Evolutionary conservation across 2,888 invertebrate species (phyloP), one percentile per base, ranked within the genome.

Genomic region (Anoplius nigerrimus): DNA sequence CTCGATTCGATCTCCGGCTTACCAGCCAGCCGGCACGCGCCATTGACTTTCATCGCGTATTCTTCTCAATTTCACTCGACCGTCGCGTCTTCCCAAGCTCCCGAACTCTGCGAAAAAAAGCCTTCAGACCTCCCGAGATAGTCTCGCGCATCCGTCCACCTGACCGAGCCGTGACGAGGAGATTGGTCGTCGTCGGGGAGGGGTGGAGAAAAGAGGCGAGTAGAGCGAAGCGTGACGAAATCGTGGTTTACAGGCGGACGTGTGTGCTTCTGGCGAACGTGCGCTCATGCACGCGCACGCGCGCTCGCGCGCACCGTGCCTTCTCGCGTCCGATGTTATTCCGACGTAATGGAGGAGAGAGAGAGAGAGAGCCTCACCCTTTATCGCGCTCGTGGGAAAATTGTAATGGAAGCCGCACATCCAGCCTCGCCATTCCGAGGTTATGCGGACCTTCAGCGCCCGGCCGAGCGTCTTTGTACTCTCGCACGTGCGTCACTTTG

Each of bases 281-380:
- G 34, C 11, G 34, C 11, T 6, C 2, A 3, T 6, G 1, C 11
- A 18, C 16, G 16, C 48, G 42, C 48, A 48, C 2, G 11, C 18
- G 11, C 48, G 13, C 24, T 46, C 18, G 43, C 45, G 45, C 52
- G 45, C 45, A 8, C 24, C 51, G 27, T 22, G 46, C 42, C 61
- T 46, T 64, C 11, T 34, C 34, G 34, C 56, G 63, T 71, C 70
- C 68, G 75, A 78, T 78, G 75, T 78, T 78, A 78, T 78, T 71
- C 48, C 51, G 43, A 59, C 52, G 55, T 66, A 78, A 71, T 68
- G 63, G 64, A 75, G 58, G 58, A 46, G 16, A 66, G 62, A 53
- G 63, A 62, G 73, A 62, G 58, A 46, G 16, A 66, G 62, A 53
- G 21, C 27, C 27, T 20, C 16, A 11, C 54, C 24, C 18, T 55